These are phyloP conservation scores for Ctenicera cuprea DNA, from an alignment of 2,888 invertebrate genomes.

Conservation along the genomic window DNA sequence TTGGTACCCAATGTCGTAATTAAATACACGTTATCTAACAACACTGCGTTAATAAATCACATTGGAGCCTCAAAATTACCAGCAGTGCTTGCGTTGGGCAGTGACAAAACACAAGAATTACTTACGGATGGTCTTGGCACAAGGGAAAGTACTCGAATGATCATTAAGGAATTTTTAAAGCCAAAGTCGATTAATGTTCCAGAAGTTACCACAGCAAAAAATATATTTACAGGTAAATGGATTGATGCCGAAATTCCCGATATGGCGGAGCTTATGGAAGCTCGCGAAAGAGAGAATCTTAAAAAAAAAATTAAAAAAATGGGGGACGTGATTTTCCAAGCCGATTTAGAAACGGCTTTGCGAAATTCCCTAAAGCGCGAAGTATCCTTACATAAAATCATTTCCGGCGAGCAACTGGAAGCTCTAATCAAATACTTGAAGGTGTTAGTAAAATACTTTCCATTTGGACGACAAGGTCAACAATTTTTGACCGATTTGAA, in stretches of 20 bases:
- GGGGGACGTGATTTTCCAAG: slow-evolving; percentile 84
- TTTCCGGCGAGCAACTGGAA: slow-evolving; percentile 82
- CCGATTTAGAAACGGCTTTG: slow-evolving; percentile 92
- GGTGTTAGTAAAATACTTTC: slow-evolving; percentile 86
- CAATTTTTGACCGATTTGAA: slow-evolving; percentile 79
- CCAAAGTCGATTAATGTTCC: slow-evolving; percentile 64
- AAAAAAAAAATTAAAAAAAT: slow-evolving; percentile 68
- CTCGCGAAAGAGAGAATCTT: slow-evolving; percentile 64
- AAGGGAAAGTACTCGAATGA: slow-evolving; percentile 72
- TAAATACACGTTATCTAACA: slow-evolving; percentile 76
- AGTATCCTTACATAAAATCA: slow-evolving; percentile 81
- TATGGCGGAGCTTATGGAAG: slow-evolving; percentile 61
- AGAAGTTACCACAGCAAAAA: slow-evolving; percentile 53
- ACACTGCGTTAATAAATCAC: slow-evolving; percentile 74
- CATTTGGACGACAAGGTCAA: slow-evolving; percentile 82
- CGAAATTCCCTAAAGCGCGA: slow-evolving; percentile 89
- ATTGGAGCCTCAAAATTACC: slow-evolving; percentile 75
- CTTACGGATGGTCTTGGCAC: slow-evolving; percentile 53
- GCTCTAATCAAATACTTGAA: slow-evolving; percentile 85
- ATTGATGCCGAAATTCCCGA: slow-evolving; percentile 68
- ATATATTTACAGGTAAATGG: slow-evolving; percentile 68
- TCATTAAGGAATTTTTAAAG: slow-evolving; percentile 75
- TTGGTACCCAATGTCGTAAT: slow-evolving; percentile 76
- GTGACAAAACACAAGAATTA: slow-evolving; percentile 61
- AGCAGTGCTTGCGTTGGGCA: slow-evolving; percentile 74